A percentile compares a stretch with the other conserved stretches of the same genome.
Evolutionary conservation across 2,113 vertebrate genomes (phyloP).

Genomic region (Nyctibius bracteatus): DNA sequence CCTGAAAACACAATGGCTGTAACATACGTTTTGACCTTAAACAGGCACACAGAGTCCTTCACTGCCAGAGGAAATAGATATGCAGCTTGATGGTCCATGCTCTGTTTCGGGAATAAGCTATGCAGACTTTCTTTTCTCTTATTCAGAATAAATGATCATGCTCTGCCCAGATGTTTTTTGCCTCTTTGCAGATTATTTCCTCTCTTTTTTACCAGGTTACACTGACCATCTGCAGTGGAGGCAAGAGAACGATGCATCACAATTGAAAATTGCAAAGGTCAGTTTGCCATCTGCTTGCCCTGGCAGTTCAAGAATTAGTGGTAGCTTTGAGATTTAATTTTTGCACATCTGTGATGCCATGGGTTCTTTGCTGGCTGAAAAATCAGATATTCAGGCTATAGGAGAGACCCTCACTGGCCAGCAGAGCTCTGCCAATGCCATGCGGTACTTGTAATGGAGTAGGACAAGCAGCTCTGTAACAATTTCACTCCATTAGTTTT

Average conservation of each 20-base stretch:
- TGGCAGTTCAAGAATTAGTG: neutral
- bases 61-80: neutral
- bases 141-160: neutral
- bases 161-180: neutral
- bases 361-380: neutral
- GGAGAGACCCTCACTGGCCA: accelerated
- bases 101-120: neutral
- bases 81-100: neutral
- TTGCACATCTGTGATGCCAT: neutral
- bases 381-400: neutral
- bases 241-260: neutral
- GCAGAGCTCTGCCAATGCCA: neutral
- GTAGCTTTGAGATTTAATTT: neutral
- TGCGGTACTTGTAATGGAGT: accelerated
- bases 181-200: neutral
- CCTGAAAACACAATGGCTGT: neutral
- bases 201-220: neutral
- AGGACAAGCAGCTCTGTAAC: neutral
- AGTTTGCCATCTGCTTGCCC: neutral
- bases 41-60: neutral
- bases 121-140: neutral
- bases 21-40: neutral
- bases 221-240: neutral
- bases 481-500: neutral
- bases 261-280: neutral